Percentiles rank a stretch among this genome's conserved stretches.
Conservation (phyloP, 37 sponge, comb jelly and placozoan genomes). For the Geodia barretti region DNA sequence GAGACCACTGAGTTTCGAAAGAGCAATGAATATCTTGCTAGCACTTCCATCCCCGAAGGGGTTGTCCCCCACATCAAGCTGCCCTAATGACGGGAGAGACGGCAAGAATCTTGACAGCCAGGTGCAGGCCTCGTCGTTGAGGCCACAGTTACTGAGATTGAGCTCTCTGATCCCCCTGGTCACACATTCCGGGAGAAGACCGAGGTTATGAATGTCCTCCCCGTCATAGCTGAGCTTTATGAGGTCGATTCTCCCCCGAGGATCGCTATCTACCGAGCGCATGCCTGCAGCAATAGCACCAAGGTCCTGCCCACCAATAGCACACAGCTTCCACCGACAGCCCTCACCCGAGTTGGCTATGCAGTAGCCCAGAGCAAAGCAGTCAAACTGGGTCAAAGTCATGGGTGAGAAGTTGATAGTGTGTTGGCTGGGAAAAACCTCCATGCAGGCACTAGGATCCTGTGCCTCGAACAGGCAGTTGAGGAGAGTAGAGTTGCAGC, state of each 20-base stretch:
- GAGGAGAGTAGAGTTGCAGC: background rate
- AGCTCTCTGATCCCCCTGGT: background rate
- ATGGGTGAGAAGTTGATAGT: background rate
- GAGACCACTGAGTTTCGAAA: background rate
- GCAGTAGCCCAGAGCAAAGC: constrained; percentile 22
- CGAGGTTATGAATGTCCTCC: background rate
- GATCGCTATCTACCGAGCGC: too few species aligned
- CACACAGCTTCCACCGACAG: constrained; percentile 10
- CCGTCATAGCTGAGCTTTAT: constrained; percentile 4
- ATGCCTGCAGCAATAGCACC: constrained; percentile 3
- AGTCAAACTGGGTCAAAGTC: background rate
- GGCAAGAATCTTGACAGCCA: background rate
- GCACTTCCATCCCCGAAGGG: background rate
- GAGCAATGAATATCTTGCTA: background rate
- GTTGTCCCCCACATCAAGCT: constrained; percentile 5
- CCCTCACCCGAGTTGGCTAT: constrained; percentile 9
- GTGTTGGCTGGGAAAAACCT: background rate
- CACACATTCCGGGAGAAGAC: background rate
- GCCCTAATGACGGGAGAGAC: background rate
- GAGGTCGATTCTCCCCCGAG: background rate
- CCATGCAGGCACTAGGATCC: background rate
- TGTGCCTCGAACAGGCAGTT: constrained; percentile 47
- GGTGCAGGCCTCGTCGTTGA: background rate
- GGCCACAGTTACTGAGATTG: constrained; percentile 16
- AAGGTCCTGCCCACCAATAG: constrained; percentile 1